Conservation (phyloP, 2,113 vertebrate species). For the Ochotona princeps region DNA sequence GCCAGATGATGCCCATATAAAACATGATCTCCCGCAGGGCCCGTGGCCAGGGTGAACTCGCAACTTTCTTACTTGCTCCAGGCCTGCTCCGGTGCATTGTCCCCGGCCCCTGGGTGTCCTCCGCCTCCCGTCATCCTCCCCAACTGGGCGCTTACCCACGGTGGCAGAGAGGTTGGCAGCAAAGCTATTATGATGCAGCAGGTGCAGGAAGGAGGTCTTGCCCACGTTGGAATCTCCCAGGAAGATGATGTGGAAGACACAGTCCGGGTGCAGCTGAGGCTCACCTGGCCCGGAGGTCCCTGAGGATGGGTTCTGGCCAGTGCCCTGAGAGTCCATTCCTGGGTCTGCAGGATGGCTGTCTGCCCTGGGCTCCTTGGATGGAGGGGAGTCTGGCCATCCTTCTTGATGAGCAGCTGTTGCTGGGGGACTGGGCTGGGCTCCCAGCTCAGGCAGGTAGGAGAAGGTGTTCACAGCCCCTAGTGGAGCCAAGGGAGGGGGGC, state of each 20-base stretch:
- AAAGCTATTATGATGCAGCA: conserved; percentile 87
- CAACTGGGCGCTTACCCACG: conserved; percentile 88
- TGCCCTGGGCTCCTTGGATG: not conserved
- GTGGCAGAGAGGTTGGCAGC: conserved; percentile 85
- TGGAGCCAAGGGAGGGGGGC: accelerated
- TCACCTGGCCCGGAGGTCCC: not conserved
- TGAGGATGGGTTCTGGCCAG: not conserved
- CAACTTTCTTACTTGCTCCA: not conserved
- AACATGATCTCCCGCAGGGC: conserved; percentile 22
- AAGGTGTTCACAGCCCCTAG: not conserved
- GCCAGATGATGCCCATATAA: conserved; percentile 54
- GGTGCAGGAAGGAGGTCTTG: conserved; percentile 94
- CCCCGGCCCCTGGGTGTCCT: not conserved
- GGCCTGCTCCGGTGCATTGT: not conserved
- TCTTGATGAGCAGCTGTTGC: not conserved
- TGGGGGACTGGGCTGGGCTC: not conserved
- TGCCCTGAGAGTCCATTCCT: not conserved
- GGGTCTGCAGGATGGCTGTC: not conserved
- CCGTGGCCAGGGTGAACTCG: not conserved
- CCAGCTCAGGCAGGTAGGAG: accelerated
- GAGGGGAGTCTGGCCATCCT: not conserved
- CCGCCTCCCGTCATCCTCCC: not conserved
- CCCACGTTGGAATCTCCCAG: conserved; percentile 94
- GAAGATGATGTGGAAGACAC: conserved; percentile 91
- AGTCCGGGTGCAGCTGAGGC: conserved; percentile 75